Conservation (phyloP, 2,888 invertebrate genomes). For the Ashinkailepas kermadecensis region DNA sequence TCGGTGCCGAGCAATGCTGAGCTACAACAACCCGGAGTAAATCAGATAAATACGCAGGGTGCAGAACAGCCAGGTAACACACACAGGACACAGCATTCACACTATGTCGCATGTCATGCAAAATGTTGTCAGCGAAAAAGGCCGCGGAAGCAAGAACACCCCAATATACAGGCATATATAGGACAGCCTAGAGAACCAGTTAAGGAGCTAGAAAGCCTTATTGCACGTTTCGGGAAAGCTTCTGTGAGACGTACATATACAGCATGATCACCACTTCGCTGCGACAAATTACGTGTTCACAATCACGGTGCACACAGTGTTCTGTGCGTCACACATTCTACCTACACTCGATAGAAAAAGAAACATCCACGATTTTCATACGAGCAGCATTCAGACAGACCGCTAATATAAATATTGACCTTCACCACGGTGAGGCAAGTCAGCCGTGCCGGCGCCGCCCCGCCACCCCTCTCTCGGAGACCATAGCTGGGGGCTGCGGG, state of each 20-base stretch:
- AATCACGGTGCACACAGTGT: neutral
- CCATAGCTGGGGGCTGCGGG: no score
- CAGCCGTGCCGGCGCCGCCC: neutral
- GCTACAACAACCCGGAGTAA: no score
- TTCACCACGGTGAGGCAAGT: neutral
- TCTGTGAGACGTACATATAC: neutral
- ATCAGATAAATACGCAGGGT: no score
- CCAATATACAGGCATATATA: neutral
- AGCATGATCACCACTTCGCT: neutral
- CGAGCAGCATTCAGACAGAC: neutral
- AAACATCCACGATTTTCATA: neutral
- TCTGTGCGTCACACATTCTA: neutral
- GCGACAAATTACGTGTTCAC: neutral
- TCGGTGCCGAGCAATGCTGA: no score
- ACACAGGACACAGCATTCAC: neutral
- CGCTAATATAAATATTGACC: conserved; percentile 12
- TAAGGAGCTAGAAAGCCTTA: neutral
- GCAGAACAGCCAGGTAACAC: no score
- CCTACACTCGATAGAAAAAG: neutral
- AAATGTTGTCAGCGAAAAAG: no score
- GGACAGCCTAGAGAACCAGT: neutral
- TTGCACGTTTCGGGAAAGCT: conserved; percentile 14
- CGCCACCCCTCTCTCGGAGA: no score
- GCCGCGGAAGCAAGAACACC: neutral
- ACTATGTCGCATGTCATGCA: no score